Evolutionary conservation across 2,797 vertebrate genomes (phyloP), one percentile per base, ranked within the genome.

Genomic region (Enteromius unitaeniatus): DNA sequence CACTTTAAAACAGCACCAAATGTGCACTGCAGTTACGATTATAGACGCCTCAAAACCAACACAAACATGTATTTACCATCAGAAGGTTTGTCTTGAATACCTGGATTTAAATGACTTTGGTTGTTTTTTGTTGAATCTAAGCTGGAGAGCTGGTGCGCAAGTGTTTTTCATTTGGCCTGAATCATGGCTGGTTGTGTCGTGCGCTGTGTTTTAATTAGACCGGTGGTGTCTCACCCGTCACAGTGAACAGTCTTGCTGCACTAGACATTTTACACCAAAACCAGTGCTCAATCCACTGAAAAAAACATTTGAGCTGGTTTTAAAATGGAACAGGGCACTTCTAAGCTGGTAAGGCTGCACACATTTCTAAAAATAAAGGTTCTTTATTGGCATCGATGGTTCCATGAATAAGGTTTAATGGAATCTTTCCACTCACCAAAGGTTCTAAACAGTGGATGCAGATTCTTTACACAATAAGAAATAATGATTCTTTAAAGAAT

Each of bases 191-290:
- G 62, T 77, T 81, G 73, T 82, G 47, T 74, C 87, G 88, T 92
- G 90, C 85, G 55, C 85, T 78, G 91, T 91, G 91, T 94, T 68
- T 88, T 80, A 92, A 93, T 82, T 0, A 86, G 65, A 87, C 67
- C 34, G 47, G 21, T 31, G 68, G 42, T 37, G 13, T 69, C 68
- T 53, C 34, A 10, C 10, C 42, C 34, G 23, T 31, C 49, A 55
- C 86, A 23, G 37, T 65, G 77, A 64, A 23, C 42, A 78, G 34
- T 40, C 53, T 55, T 79, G 21, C 70, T 31, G 37, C 51, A 37
- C 60, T 55, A 81, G 64, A 83, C 69, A 26, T 55, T 62, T 84
- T 74, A 83, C 67, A 83, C 78, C 51, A 62, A 55, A 80, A 28
- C 0, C 40, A 60, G 40, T 3, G 1, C 40, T 4, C 26, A 21